Evolutionary conservation across 2,113 vertebrate species (phyloP), one percentile per base, ranked within the genome.

Genomic region (Gymnogyps californianus): DNA sequence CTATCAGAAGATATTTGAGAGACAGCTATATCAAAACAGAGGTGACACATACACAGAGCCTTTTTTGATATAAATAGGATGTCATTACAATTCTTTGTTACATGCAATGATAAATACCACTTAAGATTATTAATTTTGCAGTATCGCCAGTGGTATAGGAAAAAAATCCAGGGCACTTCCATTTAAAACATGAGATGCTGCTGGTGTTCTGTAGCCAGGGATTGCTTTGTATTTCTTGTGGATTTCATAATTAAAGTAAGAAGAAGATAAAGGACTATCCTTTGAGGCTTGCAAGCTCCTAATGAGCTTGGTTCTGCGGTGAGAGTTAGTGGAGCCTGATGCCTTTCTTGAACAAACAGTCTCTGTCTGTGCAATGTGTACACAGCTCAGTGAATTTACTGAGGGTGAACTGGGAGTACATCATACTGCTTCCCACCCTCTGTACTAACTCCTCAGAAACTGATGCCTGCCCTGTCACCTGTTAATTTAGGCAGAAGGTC

Each of bases 1-100:
- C 90, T 90, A 46, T 95, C 92, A 96, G 93, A 74, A 82, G 25
- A 22, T 55, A 80, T 57, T 84, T 84, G 74, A 96, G 72, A 80
- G 66, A 52, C 72, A 92, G 61, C 26, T 78, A 11, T 66, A 71
- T 59, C 81, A 94, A 95, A 95, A 95, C 80, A 29, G 67, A 57
- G 61, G 22, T 92, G 80, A 95, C 69, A 76, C 47, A 95, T 28
- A 42, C 72, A 89, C 21, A 49, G 69, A 76, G 40, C n/a, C 36
- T 84, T 87, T 85, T 52, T n/a, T 54, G 51, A 57, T 78, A 67
- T 69, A 87, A 89, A 79, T 61, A 82, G 83, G 47, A 75, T 79
- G 44, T 29, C 44, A 89, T 84, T 95, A 92, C 80, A 67, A 64
- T 75, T 89, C 80, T 75, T 76, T 47, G 5, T 55, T 75, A 42